Evolutionary conservation across 2,113 vertebrate genomes (phyloP).

Genomic region (Bungarus multicinctus): DNA sequence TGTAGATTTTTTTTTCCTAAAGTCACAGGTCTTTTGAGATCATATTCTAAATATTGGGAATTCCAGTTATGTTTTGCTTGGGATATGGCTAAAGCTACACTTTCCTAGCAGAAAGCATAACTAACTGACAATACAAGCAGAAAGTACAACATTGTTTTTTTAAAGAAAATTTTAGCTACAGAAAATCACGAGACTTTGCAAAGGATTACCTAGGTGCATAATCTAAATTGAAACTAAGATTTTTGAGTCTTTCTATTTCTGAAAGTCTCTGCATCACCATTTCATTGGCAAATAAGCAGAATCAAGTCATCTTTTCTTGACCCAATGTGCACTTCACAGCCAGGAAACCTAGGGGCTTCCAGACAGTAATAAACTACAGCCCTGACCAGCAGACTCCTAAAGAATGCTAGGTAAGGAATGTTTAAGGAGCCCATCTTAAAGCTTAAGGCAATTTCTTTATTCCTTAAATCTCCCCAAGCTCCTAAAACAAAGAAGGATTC

Average conservation of each 20-base stretch:
- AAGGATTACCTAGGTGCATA: neutral
- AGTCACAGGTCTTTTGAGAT: rapidly evolving
- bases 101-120: neutral
- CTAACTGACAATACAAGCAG: neutral
- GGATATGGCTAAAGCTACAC: neutral
- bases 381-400: neutral
- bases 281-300: too few relatives aligned
- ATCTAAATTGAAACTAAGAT: neutral
- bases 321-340: neutral
- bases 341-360: neutral
- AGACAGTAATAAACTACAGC: neutral
- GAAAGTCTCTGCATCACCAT: neutral
- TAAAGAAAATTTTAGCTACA: neutral
- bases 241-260: neutral
- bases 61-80: neutral
- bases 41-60: neutral
- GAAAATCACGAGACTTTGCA: neutral
- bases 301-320: neutral
- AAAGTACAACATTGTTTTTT: neutral
- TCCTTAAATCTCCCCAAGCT: neutral
- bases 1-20: neutral
- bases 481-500: neutral
- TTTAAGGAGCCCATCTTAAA: neutral
- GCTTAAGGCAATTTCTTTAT: neutral
- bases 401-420: neutral